Evolutionary conservation across 1,140 invertebrate genomes (phyloP), one percentile per base, ranked within the genome.

Genomic region (Acromyrmex echinatior): DNA sequence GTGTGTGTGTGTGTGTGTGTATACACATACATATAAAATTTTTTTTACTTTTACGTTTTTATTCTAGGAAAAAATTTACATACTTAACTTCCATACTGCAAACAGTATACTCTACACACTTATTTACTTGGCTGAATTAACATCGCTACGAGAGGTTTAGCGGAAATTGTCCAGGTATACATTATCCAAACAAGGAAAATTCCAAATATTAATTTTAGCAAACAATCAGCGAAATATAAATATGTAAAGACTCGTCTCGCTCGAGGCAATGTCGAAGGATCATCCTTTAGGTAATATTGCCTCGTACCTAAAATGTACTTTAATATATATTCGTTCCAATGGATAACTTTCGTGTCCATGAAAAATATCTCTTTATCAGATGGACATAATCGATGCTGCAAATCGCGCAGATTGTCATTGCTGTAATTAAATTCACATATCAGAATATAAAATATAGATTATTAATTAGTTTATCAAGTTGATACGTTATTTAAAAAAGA

Each of bases 271-370:
- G 97, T 98, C n/a, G 96, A 96, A 0, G 97, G 97, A 91, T 97
- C 97, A 71, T 98, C 98, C 82, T 98, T 97, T 14, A 98, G 95
- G 81, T 97, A 97, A 92, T 96, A 98, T 86, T 97, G 96, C 12
- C 98, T 95, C 10, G 97, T 96, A 1, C 97, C 98, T 56, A 97
- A 94, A 21, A 98, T 97, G 90, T 98, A 98, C 76, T 96, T 94
- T 18, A 96, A 95, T 66, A 98, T 95, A 91, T 97, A 98, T 0
- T 95, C 91, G 56, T 96, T 96, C 97, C 97, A 98, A 85, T 97
- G 94, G 1, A 98, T 94, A 2, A 95, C 95, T 35, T 92, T 94
- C 2, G 96, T 95, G 86, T 97, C 96, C 92, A 96, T 96, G 87
- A 96, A 96, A 88, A 97, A 97, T 12, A 89, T 92, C 62, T 96